Evolutionary conservation across 2,888 invertebrate genomes (phyloP).

Genomic region (Pinctada fucata): DNA sequence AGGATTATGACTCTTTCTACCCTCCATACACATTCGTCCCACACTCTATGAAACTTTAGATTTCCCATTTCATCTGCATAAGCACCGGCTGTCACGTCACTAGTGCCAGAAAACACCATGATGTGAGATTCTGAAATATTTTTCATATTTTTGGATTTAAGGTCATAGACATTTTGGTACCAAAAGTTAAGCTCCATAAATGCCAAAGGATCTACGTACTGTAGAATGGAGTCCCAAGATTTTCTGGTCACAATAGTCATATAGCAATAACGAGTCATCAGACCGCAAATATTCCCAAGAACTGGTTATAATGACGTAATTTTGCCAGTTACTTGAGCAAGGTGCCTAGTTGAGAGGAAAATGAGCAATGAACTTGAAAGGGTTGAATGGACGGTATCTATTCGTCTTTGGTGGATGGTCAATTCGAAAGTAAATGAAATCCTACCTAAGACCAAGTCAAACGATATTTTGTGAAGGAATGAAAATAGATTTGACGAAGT

Average conservation of each 20-base stretch:
- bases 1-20: too few relatives aligned
- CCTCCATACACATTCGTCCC: too few relatives aligned
- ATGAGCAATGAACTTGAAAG: neutral
- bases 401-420: slow-evolving; percentile 11
- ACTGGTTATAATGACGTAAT: slow-evolving; percentile 7
- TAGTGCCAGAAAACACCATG: slow-evolving; percentile 24
- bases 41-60: slow-evolving; percentile 10
- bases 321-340: slow-evolving; percentile 14
- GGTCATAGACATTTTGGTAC: too few relatives aligned
- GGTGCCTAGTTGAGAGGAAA: slow-evolving; percentile 12
- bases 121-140: neutral
- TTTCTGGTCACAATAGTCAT: slow-evolving; percentile 9
- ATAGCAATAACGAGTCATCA: neutral
- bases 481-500: slow-evolving; percentile 27
- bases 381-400: slow-evolving; percentile 4
- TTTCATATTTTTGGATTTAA: neutral
- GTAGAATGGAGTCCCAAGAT: slow-evolving; percentile 1
- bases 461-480: slow-evolving; percentile 13
- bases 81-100: slow-evolving; percentile 12
- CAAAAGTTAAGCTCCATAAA: neutral
- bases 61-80: slow-evolving; percentile 6
- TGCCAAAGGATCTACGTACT: too few relatives aligned
- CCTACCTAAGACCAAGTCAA: slow-evolving; percentile 25
- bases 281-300: slow-evolving; percentile 6
- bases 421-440: neutral